Evolutionary conservation across 1,140 invertebrate species (phyloP).

Genomic region (Frieseomelitta varia): DNA sequence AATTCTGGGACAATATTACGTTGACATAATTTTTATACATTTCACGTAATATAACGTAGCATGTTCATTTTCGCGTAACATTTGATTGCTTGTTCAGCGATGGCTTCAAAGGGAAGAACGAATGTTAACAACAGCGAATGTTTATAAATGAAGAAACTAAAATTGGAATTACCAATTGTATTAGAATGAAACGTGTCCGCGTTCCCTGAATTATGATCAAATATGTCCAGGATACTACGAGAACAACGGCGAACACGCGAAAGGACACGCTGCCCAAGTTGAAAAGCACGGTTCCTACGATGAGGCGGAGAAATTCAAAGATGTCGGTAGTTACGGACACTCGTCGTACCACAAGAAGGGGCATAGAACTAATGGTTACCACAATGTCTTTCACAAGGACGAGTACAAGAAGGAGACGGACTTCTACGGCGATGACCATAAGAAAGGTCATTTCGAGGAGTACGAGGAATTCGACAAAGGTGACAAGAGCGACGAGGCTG

Average conservation of each 20-base stretch:
- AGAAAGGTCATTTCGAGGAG: conserved; percentile 85
- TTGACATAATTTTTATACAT: too few relatives aligned
- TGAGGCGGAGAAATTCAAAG: conserved; percentile 86
- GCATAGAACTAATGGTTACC: conserved; percentile 86
- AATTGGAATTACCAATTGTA: not conserved
- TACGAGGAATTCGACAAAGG: conserved; percentile 80
- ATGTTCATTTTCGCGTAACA: too few relatives aligned
- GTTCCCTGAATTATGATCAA: not conserved
- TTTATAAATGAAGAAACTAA: not conserved
- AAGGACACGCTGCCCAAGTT: conserved; percentile 85
- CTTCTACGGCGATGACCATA: conserved; percentile 88
- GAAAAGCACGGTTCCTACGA: conserved; percentile 86
- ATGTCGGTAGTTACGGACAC: conserved; percentile 85
- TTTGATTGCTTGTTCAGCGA: not conserved
- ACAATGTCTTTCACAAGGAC: conserved; percentile 88
- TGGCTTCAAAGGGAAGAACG: not conserved
- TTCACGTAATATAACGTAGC: too few relatives aligned
- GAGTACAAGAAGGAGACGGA: conserved; percentile 89
- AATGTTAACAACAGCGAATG: not conserved
- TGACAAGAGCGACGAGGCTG: conserved; percentile 79
- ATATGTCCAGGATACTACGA: conserved; percentile 83
- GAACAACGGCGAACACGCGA: conserved; percentile 85
- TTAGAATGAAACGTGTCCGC: too few relatives aligned
- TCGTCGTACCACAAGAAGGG: conserved; percentile 86
- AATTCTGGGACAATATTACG: too few relatives aligned